Percentiles rank a stretch among this genome's conserved stretches.
Evolutionary conservation across 2,888 invertebrate species (phyloP).

Genomic region (Dicyrtomina minuta): DNA sequence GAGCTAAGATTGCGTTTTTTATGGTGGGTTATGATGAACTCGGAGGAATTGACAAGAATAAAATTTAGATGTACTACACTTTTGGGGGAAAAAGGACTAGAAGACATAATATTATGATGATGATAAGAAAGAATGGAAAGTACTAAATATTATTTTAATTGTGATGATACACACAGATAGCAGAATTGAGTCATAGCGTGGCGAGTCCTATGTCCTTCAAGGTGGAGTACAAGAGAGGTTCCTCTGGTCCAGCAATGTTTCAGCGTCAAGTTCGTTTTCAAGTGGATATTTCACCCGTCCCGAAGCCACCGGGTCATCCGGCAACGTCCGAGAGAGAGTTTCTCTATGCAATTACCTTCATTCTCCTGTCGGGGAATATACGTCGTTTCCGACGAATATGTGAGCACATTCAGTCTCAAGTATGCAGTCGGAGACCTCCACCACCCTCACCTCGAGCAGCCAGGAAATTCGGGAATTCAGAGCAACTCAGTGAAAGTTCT

Average conservation of each 20-base stretch:
- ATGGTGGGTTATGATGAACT: too few species aligned
- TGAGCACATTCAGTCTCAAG: conserved; percentile 91
- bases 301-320: conserved; percentile 66
- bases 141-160: too few species aligned
- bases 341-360: conserved; percentile 91
- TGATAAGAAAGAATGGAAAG: too few species aligned
- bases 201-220: conserved; percentile 96
- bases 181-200: conserved; percentile 95
- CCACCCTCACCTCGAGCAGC: conserved; percentile 68
- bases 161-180: conserved; percentile 68
- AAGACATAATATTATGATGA: too few species aligned
- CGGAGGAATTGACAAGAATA: too few species aligned
- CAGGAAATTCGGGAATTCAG: conserved; percentile 63
- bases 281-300: conserved; percentile 59
- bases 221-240: conserved; percentile 94
- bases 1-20: too few species aligned
- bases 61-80: too few species aligned
- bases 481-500: conserved; percentile 69
- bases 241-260: conserved; percentile 93
- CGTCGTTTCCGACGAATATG: conserved; percentile 91
- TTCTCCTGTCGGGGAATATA: conserved; percentile 89
- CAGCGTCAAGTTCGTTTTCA: conserved; percentile 95
- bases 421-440: conserved; percentile 63
- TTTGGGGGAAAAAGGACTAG: too few species aligned
- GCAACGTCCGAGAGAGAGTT: conserved; percentile 65